Percentiles rank a stretch among this genome's conserved stretches.
Conservation (phyloP, 2,888 invertebrate genomes). For the Emmelina monodactyla region DNA sequence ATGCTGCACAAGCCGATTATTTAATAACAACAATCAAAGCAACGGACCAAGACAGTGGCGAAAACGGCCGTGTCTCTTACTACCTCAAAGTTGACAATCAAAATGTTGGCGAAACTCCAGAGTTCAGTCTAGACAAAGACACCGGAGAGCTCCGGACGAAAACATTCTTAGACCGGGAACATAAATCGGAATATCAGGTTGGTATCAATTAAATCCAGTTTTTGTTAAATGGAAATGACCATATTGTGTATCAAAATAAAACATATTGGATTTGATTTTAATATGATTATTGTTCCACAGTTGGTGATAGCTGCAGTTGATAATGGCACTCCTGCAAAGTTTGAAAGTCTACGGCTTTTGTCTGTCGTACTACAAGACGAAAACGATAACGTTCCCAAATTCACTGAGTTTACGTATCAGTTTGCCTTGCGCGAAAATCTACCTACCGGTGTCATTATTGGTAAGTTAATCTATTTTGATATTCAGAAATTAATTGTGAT, state of each 20-base stretch:
- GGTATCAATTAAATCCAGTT: constrained; percentile 3
- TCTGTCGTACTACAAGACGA: constrained; percentile 80
- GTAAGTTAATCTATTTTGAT: constrained; percentile 31
- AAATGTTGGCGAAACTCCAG: constrained; percentile 80
- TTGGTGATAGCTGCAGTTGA: constrained; percentile 83
- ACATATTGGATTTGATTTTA: no score
- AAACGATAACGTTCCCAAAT: constrained; percentile 83
- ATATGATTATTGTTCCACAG: no score
- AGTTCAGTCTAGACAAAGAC: constrained; percentile 80
- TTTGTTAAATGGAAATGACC: neutral
- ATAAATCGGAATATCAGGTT: constrained; percentile 53
- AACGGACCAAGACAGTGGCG: constrained; percentile 80
- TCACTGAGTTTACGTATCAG: constrained; percentile 72
- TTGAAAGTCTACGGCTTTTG: constrained; percentile 78
- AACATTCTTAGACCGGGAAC: constrained; percentile 80
- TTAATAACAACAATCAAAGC: constrained; percentile 85
- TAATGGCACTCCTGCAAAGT: constrained; percentile 81
- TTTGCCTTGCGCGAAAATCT: constrained; percentile 79
- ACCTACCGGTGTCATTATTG: constrained; percentile 68
- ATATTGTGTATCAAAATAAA: no score
- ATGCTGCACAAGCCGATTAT: constrained; percentile 77
- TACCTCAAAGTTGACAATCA: constrained; percentile 79
- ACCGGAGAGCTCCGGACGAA: constrained; percentile 84
- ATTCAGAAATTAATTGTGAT: neutral
- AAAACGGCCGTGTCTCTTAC: constrained; percentile 85